These are phyloP conservation scores for Petrocephalus microphthalmus DNA, from an alignment of 2,113 vertebrate genomes.

Conservation along the genomic window DNA sequence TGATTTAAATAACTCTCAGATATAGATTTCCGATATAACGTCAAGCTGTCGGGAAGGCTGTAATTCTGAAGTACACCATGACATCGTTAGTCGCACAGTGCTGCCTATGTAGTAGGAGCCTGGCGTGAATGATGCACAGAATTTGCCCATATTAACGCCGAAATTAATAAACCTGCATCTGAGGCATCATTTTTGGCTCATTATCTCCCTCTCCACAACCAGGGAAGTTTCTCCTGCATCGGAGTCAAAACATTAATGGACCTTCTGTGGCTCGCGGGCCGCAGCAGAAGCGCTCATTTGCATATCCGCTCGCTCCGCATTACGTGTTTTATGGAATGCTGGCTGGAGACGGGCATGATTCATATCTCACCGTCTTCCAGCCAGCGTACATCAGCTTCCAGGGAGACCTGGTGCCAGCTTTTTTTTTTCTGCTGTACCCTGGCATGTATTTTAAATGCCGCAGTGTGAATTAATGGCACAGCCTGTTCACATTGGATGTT, in stretches of 20 bases:
- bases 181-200: slow-evolving; percentile 28
- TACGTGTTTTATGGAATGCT: neutral
- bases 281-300: neutral
- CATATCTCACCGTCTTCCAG: slow-evolving; percentile 13
- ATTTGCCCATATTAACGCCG: neutral
- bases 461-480: neutral
- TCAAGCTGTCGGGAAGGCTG: neutral
- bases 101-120: neutral
- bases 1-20: neutral
- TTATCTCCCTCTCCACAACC: slow-evolving; percentile 8
- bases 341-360: neutral
- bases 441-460: slow-evolving; percentile 11
- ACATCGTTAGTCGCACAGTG: neutral
- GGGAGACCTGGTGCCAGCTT: neutral
- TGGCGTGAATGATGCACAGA: neutral
- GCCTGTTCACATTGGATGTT: neutral
- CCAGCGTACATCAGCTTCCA: neutral
- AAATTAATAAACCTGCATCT: slow-evolving; percentile 22
- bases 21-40: neutral
- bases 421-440: neutral
- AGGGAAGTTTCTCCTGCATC: slow-evolving; percentile 23
- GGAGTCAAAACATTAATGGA: slow-evolving; percentile 1
- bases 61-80: neutral
- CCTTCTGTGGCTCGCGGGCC: slow-evolving; percentile 6
- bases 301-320: slow-evolving; percentile 1